A percentile compares a stretch with the other conserved stretches of the same genome.
Conservation (phyloP, 2,888 invertebrate genomes). For the Spisula solida region DNA sequence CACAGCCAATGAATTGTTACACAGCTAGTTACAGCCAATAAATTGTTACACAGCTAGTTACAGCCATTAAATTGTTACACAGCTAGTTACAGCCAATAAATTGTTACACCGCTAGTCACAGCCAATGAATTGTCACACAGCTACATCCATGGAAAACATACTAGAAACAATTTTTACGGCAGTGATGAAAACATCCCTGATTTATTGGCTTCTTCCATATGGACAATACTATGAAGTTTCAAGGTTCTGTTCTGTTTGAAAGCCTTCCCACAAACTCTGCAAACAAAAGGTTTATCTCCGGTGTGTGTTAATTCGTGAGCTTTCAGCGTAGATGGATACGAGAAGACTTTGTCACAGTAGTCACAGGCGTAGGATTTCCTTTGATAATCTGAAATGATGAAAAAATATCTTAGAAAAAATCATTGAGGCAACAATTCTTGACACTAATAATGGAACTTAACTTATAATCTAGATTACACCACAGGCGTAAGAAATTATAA, state of each 20-base stretch:
- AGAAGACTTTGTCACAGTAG: neutral
- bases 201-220: neutral
- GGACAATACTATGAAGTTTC: conserved; percentile 13
- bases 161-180: neutral
- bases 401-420: too few species aligned
- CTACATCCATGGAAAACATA: neutral
- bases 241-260: conserved; percentile 34
- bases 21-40: too few species aligned
- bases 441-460: too few species aligned
- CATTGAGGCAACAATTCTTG: too few species aligned
- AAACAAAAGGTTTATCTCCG: conserved; percentile 30
- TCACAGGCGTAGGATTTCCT: too few species aligned
- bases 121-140: neutral
- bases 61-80: too few species aligned
- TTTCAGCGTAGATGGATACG: neutral
- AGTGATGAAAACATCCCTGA: neutral
- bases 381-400: too few species aligned
- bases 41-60: too few species aligned
- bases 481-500: too few species aligned
- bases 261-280: neutral
- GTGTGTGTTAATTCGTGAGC: conserved; percentile 32
- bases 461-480: too few species aligned
- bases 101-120: neutral
- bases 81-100: too few species aligned
- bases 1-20: too few species aligned